Base-by-base conservation (phyloP, 2,888 invertebrate genomes). In the Pteria penguin region DNA sequence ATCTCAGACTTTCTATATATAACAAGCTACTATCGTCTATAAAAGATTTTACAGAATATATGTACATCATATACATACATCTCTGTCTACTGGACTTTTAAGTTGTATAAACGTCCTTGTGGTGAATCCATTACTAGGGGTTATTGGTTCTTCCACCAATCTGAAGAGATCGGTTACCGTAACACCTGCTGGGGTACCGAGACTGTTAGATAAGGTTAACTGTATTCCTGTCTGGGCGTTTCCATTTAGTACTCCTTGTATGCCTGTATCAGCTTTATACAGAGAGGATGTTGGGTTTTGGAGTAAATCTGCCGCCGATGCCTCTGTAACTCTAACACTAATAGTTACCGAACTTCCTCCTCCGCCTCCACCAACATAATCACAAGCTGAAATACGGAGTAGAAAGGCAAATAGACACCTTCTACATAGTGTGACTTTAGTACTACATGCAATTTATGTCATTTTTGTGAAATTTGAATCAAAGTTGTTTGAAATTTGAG, bases 51-150 rank as follows among this genome's bases (percentile, higher is more conserved):
- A 11, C 18, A 14, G 26, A 4, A 65, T 33, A 22, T 52, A 52
- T 2, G 2, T 32, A 54, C 31, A 66, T 31, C 24, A 24, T n/a
- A n/a, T 14, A 82, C 85, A 68, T 78, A 86, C 85, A 72, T 86
- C 85, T 67, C 85, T 76, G 62, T 84, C 81, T n/a, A 86, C 66
- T 11, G 62, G 55, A 14, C 36, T 27, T 2, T 68, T 55, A 14
- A 82, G 68, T 45, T 66, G 36, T 22, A 80, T 54, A 36, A 58
- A 73, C 31, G 77, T 74, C n/a, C 72, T 61, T 4, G 57, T 29
- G 22, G 31, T 55, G 24, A 61, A 69, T 1, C 58, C 57, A 27
- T 70, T 60, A 11, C 61, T 33, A n/a, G 65, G 27, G 31, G 60
- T 0, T 8, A 82, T 4, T 5, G 36, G 24, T 24, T 36, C 52